phyloP scores from a whole-genome alignment of 2,797 vertebrate species.

The Cossypha caffra region DNA sequence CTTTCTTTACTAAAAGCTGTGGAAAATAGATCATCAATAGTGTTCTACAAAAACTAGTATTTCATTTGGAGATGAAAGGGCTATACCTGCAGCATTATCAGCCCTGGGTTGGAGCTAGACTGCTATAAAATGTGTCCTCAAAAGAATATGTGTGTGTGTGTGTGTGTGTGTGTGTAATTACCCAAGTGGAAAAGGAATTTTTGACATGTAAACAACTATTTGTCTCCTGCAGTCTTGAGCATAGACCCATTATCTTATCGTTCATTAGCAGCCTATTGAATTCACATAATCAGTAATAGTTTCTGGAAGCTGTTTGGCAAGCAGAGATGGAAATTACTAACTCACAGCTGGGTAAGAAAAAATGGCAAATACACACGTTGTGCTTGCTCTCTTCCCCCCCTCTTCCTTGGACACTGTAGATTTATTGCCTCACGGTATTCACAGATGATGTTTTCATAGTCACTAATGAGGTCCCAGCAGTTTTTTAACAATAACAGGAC shows the following conservation, averaged over 20 bases:
- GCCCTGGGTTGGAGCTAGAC: neutral
- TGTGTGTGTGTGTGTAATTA: neutral
- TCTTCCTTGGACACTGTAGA: conserved; percentile 69
- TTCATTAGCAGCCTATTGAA: conserved; percentile 42
- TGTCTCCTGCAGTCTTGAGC: conserved; percentile 27
- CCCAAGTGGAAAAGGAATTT: conserved; percentile 4
- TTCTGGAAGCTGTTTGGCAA: conserved; percentile 68
- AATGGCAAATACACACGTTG: conserved; percentile 49
- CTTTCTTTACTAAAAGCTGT: neutral
- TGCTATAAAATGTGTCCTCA: neutral
- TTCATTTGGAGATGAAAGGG: neutral
- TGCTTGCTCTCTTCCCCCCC: conserved; percentile 48
- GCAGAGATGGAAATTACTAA: conserved; percentile 60
- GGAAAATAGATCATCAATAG: neutral
- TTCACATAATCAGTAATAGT: conserved; percentile 56
- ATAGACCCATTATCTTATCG: conserved; percentile 43
- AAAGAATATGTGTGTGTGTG: neutral
- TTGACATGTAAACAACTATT: conserved; percentile 47
- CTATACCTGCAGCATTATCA: neutral
- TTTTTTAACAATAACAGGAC: conserved; percentile 84
- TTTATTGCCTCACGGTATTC: conserved; percentile 77
- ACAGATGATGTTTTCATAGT: conserved; percentile 81
- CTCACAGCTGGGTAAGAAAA: conserved; percentile 50
- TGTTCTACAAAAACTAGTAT: neutral
- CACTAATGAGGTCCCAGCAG: conserved; percentile 85